phyloP scores from a whole-genome alignment of 2,888 invertebrate species.

The Esperia sulphurella region DNA sequence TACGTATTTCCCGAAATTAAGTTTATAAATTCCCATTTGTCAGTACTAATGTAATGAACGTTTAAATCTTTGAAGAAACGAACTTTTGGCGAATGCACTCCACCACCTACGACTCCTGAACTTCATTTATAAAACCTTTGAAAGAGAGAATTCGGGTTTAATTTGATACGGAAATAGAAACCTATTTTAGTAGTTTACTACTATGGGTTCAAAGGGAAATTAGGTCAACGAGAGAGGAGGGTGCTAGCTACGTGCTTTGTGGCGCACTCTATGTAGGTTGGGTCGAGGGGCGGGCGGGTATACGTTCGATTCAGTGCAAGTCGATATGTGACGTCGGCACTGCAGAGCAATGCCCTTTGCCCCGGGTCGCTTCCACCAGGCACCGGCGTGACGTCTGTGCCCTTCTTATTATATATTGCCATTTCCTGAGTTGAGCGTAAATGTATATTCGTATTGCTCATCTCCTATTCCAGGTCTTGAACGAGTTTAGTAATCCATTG shows the following conservation, averaged over 20 bases:
- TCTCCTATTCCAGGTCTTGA: no score
- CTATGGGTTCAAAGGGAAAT: slow-evolving; percentile 23
- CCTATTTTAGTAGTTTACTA: slow-evolving; percentile 6
- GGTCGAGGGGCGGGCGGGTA: slow-evolving; percentile 14
- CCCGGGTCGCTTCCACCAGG: slow-evolving; percentile 10
- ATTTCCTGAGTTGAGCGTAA: no score
- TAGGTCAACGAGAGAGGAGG: slow-evolving; percentile 37
- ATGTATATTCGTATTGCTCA: no score
- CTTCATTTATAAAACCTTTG: no score
- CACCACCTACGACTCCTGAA: no score
- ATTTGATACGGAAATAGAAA: slow-evolving; percentile 1
- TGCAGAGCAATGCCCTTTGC: slow-evolving; percentile 41
- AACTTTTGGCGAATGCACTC: no score
- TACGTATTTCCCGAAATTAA: no score
- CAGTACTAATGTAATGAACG: no score
- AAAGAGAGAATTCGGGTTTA: background rate
- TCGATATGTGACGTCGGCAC: slow-evolving; percentile 38
- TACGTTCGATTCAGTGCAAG: slow-evolving; percentile 16
- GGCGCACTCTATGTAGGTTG: slow-evolving; percentile 17
- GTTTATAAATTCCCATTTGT: no score
- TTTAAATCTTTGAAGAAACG: no score
- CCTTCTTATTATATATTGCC: background rate
- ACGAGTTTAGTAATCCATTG: no score
- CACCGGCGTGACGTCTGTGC: background rate
- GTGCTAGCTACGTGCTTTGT: slow-evolving; percentile 25